phyloP scores from a whole-genome alignment of 1,140 invertebrate genomes.

The Pseudomyrmex dendroicus region DNA sequence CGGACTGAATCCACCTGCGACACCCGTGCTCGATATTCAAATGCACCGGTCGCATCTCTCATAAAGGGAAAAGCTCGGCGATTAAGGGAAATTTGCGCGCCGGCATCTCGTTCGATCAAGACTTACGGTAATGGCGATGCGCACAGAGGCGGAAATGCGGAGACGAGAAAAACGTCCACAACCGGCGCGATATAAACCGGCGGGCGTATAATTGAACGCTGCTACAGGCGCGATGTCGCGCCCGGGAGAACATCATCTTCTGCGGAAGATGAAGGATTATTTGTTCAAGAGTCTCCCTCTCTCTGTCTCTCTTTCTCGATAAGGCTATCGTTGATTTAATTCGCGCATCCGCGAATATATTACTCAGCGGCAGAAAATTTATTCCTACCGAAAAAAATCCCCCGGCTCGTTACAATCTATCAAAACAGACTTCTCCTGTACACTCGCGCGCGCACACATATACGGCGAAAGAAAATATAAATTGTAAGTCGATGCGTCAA shows the following conservation, averaged over 20 bases:
- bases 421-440: neutral
- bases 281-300: neutral
- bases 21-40: slow-evolving; percentile 39
- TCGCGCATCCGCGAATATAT: slow-evolving; percentile 19
- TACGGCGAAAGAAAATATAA: neutral
- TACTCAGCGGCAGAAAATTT: neutral
- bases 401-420: neutral
- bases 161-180: slow-evolving; percentile 36
- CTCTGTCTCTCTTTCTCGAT: neutral
- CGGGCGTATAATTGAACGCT: slow-evolving; percentile 3
- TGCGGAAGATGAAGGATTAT: slow-evolving; percentile 32
- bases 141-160: slow-evolving; percentile 24
- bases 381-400: slow-evolving; percentile 7
- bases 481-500: neutral
- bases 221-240: slow-evolving; percentile 1
- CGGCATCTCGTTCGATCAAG: slow-evolving; percentile 2
- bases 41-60: slow-evolving; percentile 53
- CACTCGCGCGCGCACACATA: neutral
- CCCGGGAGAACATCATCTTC: neutral
- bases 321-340: slow-evolving; percentile 34
- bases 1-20: neutral
- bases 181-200: neutral
- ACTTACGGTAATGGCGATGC: slow-evolving; percentile 17
- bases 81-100: slow-evolving; percentile 47
- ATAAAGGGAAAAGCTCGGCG: slow-evolving; percentile 50